These are phyloP conservation scores for Thinocorus orbignyianus DNA, from an alignment of 2,113 vertebrate genomes.

Conservation along the genomic window DNA sequence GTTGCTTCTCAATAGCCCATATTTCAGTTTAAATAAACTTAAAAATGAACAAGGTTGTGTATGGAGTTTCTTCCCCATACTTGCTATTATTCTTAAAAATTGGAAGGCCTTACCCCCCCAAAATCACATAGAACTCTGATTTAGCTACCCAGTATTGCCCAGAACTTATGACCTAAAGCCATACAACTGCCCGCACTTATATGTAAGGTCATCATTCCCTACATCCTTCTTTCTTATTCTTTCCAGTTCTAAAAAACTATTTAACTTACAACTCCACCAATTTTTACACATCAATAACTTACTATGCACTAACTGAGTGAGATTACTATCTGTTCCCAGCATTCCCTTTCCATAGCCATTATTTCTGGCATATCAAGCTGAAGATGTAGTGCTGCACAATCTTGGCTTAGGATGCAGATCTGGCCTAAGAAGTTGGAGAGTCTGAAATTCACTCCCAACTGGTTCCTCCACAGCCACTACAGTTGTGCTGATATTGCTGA, in stretches of 20 bases:
- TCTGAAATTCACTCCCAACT: background rate
- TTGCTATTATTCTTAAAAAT: background rate
- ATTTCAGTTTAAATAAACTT: background rate
- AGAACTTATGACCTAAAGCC: background rate
- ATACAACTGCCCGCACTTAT: background rate
- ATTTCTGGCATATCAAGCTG: background rate
- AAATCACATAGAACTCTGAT: background rate
- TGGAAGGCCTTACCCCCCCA: fast-evolving
- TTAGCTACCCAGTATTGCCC: background rate
- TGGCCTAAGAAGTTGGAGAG: background rate
- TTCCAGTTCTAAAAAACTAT: background rate
- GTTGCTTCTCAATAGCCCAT: background rate
- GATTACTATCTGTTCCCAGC: background rate
- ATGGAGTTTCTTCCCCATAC: background rate
- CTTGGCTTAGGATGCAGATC: background rate
- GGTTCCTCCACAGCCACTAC: fast-evolving
- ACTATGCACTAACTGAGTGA: background rate
- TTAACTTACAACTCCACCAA: background rate
- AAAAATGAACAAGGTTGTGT: background rate
- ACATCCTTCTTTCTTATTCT: background rate
- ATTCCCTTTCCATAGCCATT: background rate
- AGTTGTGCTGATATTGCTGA: background rate
- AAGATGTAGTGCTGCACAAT: background rate
- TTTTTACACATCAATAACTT: background rate
- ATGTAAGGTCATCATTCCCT: background rate